Conservation (phyloP, 2,888 invertebrate genomes). For the Sphinx pinastri region DNA sequence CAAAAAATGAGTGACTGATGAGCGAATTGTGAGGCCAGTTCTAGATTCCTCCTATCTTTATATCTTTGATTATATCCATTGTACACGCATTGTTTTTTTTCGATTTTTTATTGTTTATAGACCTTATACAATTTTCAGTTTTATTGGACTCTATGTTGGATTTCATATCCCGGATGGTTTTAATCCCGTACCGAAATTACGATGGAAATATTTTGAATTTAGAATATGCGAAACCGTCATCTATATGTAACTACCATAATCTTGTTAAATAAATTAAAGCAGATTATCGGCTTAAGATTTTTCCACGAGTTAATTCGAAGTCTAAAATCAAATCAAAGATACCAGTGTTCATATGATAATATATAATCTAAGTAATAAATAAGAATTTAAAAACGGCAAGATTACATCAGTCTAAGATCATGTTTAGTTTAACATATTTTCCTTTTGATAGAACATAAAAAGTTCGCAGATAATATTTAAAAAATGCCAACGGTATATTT, state of each 20-base stretch:
- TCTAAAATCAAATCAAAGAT: background rate
- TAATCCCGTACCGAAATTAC: no score
- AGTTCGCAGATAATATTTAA: background rate
- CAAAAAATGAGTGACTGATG: conserved; percentile 52
- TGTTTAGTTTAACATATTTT: conserved; percentile 10
- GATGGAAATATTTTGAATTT: no score
- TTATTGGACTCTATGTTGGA: no score
- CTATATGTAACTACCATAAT: no score
- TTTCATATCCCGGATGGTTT: no score
- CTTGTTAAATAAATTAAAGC: no score
- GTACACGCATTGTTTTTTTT: background rate
- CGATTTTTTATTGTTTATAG: background rate
- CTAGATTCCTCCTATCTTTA: conserved; percentile 17
- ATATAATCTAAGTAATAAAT: background rate
- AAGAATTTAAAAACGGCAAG: background rate
- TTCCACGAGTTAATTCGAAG: background rate
- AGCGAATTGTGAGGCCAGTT: conserved; percentile 32
- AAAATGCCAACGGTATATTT: conserved; percentile 30
- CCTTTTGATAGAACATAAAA: background rate
- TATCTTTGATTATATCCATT: conserved; percentile 15
- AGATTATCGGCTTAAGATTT: background rate
- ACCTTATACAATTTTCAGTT: background rate
- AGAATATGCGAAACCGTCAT: no score
- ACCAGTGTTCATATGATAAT: background rate
- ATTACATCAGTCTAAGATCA: background rate